Percentiles rank a stretch among this genome's conserved stretches.
Conservation (phyloP, 2,888 invertebrate genomes). For the Lobophora halterata region DNA sequence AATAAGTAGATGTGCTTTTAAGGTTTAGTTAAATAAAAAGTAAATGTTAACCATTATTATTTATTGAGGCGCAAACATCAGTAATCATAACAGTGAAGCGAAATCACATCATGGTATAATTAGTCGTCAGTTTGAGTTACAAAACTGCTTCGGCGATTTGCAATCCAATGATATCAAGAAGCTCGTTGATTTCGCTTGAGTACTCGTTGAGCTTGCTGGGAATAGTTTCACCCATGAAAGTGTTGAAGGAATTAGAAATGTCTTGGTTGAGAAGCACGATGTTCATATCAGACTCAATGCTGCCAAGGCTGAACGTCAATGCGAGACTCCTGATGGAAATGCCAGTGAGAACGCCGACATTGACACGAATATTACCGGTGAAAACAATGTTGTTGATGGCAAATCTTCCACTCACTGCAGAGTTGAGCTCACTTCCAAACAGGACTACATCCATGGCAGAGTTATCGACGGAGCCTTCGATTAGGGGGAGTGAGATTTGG, state of each 20-base stretch:
- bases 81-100: too few relatives aligned
- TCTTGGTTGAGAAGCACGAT: constrained; percentile 14
- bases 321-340: constrained; percentile 20
- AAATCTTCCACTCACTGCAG: constrained; percentile 2
- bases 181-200: constrained; percentile 9
- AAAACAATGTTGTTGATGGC: constrained; percentile 1
- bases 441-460: background rate
- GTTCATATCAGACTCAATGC: constrained; percentile 21
- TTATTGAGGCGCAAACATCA: too few relatives aligned
- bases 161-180: constrained; percentile 7
- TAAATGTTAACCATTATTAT: too few relatives aligned
- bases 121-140: too few relatives aligned
- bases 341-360: constrained; percentile 19
- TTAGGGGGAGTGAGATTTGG: constrained; percentile 40
- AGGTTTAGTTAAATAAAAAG: too few relatives aligned
- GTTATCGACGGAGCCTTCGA: constrained; percentile 42
- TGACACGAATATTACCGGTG: constrained; percentile 24
- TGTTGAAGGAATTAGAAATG: constrained; percentile 5
- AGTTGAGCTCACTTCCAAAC: constrained; percentile 1
- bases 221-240: constrained; percentile 1
- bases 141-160: constrained; percentile 1
- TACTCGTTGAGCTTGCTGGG: background rate
- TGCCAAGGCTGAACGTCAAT: constrained; percentile 23
- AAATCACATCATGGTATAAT: too few relatives aligned
- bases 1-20: too few relatives aligned